A percentile compares a stretch with the other conserved stretches of the same genome.
phyloP scores from a whole-genome alignment of 1,140 invertebrate genomes.

The Zeugodacus cucurbitae region DNA sequence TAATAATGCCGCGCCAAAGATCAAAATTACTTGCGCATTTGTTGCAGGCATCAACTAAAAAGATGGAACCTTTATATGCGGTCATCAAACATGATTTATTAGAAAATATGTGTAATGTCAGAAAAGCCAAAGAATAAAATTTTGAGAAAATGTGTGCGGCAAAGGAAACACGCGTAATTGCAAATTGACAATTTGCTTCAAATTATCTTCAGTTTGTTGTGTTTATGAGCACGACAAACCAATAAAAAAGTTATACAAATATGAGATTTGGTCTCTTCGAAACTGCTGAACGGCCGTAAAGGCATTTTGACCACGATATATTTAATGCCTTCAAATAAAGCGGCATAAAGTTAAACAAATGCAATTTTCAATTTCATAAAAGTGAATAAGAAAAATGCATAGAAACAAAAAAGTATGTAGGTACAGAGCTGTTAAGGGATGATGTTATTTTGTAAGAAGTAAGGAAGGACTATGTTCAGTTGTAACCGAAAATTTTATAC shows the following conservation, averaged over 20 bases:
- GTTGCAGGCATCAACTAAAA: neutral
- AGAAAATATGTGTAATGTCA: neutral
- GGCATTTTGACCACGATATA: neutral
- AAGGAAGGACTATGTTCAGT: too few relatives aligned
- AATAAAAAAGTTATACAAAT: slow-evolving; percentile 17
- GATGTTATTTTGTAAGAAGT: neutral
- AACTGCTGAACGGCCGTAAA: neutral
- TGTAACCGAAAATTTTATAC: too few relatives aligned
- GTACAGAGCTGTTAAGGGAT: neutral
- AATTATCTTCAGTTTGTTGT: neutral
- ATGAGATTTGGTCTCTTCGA: neutral
- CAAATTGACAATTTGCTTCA: neutral
- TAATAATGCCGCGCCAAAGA: neutral
- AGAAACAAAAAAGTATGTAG: neutral
- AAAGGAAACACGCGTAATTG: neutral
- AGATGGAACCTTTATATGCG: neutral
- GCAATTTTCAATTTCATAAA: neutral
- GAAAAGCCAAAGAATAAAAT: neutral
- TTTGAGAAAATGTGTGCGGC: neutral
- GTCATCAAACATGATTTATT: neutral
- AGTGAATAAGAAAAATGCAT: neutral
- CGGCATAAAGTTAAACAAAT: neutral
- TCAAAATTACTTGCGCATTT: neutral
- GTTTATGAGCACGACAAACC: neutral
- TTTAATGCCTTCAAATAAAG: neutral